Base-by-base conservation (phyloP, 2,888 invertebrate genomes). In the Hydriomena furcata region DNA sequence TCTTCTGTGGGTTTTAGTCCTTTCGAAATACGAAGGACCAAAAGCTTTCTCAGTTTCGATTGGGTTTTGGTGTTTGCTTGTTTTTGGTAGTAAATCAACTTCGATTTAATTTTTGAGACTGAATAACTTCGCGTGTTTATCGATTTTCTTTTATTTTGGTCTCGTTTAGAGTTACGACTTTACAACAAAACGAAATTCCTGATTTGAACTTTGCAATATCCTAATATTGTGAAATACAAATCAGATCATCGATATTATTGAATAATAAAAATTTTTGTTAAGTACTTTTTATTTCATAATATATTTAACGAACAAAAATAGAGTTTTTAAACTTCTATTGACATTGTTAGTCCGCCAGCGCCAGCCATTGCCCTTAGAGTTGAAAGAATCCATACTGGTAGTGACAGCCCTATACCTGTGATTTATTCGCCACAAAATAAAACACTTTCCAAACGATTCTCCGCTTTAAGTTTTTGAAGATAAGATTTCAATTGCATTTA, bases 41-140 rank as follows among this genome's bases (percentile, higher is more conserved):
- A 37, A 20, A 42, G 34, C 42, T 38, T 48, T 50, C 45, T 50
- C 52, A 44, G 41, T 27, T 28, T 50, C 37, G 34, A 49, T 55
- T 56, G 46, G 34, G 32, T 28, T 17, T 35, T 34, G 4, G 4
- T 53, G 56, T 61, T 36, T 65, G 55, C 52, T 63, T 63, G n/a
- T n/a, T 68, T 70, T 66, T 65, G 52, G 44, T 57, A 60, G 58
- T 68, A 64, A 70, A 69, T 70, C 66, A 65, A 65, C 62, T 65
- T 71, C 37, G 60, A 65, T 67, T 71, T 60, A 63, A 62, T 69
- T 65, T 61, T 55, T 52, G 52, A 40, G 52, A 45, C 45, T 49
- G 42, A 44, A 50, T 50, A 46, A 32, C 48, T 50, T 23, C 11
- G 30, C 17, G 8, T 32, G 13, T 7, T 45, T 13, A 20, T 7